A percentile compares a stretch with the other conserved stretches of the same genome.
Evolutionary conservation across 2,888 invertebrate genomes (phyloP).

Genomic region (Pyrrhosoma nymphula): DNA sequence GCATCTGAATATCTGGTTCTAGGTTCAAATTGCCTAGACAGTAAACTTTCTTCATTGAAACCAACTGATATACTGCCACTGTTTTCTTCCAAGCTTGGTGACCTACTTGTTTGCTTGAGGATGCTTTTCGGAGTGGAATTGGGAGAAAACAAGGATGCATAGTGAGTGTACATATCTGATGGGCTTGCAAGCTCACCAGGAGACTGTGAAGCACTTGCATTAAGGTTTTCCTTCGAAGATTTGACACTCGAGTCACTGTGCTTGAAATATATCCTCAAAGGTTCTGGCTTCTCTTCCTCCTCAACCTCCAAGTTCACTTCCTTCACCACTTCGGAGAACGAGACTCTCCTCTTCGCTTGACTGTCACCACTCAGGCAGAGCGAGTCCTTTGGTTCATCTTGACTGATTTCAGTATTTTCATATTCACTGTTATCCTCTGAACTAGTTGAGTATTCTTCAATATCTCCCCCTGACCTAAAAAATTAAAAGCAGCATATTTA

Average conservation of each 20-base stretch:
- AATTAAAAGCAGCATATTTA: not conserved
- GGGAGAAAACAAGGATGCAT: conserved; percentile 38
- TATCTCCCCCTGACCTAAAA: conserved; percentile 45
- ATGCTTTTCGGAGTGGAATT: conserved; percentile 39
- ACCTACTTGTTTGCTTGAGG: conserved; percentile 29
- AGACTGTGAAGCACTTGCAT: not conserved
- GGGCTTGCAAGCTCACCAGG: conserved; percentile 47
- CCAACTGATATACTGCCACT: not conserved
- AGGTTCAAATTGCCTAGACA: not conserved
- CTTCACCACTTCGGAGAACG: conserved; percentile 42
- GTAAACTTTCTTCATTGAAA: not conserved
- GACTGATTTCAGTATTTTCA: not conserved
- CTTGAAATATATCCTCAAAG: conserved; percentile 40
- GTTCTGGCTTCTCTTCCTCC: conserved; percentile 44
- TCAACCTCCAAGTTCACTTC: not conserved
- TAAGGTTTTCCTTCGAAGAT: not conserved
- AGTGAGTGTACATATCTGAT: conserved; percentile 53
- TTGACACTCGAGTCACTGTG: not conserved
- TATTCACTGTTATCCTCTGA: not conserved
- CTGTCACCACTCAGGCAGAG: not conserved
- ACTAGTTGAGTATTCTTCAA: not conserved
- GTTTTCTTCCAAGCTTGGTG: not conserved
- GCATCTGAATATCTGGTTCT: not conserved
- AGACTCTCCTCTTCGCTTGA: conserved; percentile 34
- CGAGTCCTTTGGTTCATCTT: not conserved